Conservation (phyloP, 1,140 invertebrate species). For the Himalopsyche phryganea region DNA sequence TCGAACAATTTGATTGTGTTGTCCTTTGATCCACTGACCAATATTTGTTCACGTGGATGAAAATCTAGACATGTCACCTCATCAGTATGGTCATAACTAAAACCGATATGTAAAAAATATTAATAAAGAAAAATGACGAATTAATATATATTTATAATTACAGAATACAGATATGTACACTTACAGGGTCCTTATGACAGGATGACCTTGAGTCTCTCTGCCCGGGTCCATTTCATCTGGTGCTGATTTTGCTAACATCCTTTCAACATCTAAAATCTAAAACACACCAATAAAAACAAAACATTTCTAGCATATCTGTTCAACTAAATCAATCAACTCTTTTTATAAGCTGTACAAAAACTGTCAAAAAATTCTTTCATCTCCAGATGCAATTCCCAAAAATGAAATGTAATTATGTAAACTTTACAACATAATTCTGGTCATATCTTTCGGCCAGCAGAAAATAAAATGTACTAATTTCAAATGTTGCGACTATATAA, state of each 20-base stretch:
- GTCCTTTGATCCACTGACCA: conserved; percentile 92
- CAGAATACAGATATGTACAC: conserved; percentile 19
- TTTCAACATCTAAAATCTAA: conserved; percentile 92
- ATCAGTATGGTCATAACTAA: conserved; percentile 89
- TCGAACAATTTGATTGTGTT: conserved; percentile 96
- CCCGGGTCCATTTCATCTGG: conserved; percentile 77
- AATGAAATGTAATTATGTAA: no score
- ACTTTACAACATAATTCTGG: no score
- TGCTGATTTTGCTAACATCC: conserved; percentile 93
- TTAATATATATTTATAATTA: no score
- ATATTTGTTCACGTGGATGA: conserved; percentile 89
- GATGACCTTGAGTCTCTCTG: conserved; percentile 88
- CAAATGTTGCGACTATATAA: no score
- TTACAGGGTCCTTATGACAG: conserved; percentile 91
- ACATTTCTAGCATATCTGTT: no score
- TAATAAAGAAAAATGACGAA: conserved; percentile 1
- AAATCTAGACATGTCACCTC: conserved; percentile 97
- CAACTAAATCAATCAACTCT: no score
- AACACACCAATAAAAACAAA: conserved; percentile 1
- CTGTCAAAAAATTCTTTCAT: no score
- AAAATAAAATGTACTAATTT: no score
- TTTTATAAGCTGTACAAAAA: no score
- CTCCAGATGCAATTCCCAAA: no score
- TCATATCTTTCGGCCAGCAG: no score
- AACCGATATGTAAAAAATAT: not conserved